phyloP scores from a whole-genome alignment of 2,113 vertebrate genomes.

The Sphaerodactylus townsendi region DNA sequence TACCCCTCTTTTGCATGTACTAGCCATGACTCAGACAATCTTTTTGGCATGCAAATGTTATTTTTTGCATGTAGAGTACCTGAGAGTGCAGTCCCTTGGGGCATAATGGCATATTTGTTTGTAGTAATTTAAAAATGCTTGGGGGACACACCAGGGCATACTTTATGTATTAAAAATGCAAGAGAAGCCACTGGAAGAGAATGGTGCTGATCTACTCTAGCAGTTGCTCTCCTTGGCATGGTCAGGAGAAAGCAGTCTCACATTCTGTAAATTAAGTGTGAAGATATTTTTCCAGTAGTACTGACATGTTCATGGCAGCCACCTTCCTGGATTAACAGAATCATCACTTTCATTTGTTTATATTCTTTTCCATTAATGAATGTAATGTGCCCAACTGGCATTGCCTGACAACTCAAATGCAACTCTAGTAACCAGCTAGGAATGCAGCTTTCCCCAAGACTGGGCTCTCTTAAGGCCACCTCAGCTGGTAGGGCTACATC shows the following conservation, averaged over 20 bases:
- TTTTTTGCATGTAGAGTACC: neutral
- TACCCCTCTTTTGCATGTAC: neutral
- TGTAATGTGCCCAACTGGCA: too few species aligned
- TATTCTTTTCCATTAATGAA: too few species aligned
- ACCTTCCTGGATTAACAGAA: too few species aligned
- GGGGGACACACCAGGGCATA: neutral
- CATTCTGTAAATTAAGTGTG: neutral
- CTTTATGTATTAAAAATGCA: neutral
- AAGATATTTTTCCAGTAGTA: neutral
- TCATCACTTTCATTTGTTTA: too few species aligned
- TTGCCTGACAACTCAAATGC: too few species aligned
- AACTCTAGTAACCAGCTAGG: too few species aligned
- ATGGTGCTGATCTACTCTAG: neutral
- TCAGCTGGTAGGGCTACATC: too few species aligned
- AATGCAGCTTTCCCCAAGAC: too few species aligned
- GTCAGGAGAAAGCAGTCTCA: neutral
- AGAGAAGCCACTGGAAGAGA: neutral
- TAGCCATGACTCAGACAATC: neutral
- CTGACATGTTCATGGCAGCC: too few species aligned
- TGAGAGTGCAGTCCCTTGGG: neutral
- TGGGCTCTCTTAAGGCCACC: too few species aligned
- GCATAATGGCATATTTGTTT: neutral
- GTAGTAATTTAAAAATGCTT: neutral
- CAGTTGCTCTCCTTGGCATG: too few species aligned
- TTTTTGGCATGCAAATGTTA: neutral